A percentile compares a stretch with the other conserved stretches of the same genome.
Conservation (phyloP, 1,140 invertebrate genomes). For the Marisa cornuarietis region DNA sequence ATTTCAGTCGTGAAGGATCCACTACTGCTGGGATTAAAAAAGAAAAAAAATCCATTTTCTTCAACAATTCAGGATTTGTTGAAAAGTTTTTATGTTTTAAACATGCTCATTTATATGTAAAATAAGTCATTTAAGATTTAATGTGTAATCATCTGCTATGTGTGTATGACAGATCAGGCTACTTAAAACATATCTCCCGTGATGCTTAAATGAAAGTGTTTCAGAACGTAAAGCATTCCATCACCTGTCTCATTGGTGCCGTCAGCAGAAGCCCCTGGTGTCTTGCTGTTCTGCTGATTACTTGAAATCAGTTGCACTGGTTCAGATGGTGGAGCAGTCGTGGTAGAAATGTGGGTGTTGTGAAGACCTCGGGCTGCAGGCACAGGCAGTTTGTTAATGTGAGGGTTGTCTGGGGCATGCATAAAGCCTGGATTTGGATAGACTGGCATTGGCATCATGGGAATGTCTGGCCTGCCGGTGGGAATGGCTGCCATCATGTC, state of each 20-base stretch:
- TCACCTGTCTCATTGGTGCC: too few relatives aligned
- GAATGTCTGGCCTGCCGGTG: slow-evolving; percentile 8
- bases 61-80: too few relatives aligned
- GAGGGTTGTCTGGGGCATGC: not conserved
- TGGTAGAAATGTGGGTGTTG: not conserved
- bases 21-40: not conserved
- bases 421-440: slow-evolving; percentile 1
- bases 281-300: not conserved
- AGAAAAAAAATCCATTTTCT: too few relatives aligned
- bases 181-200: too few relatives aligned
- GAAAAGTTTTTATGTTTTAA: too few relatives aligned
- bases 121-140: too few relatives aligned
- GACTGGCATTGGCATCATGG: slow-evolving; percentile 5
- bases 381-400: slow-evolving; percentile 3
- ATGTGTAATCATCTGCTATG: too few relatives aligned
- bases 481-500: not conserved
- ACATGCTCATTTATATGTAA: too few relatives aligned
- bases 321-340: not conserved
- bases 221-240: too few relatives aligned
- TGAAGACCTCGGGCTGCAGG: not conserved
- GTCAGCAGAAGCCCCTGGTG: too few relatives aligned
- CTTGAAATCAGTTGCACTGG: slow-evolving; percentile 2
- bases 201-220: too few relatives aligned
- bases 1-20: slow-evolving; percentile 14
- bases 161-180: too few relatives aligned